Evolutionary conservation across 2,888 invertebrate species (phyloP).

Genomic region (Dexiosoma caninum): DNA sequence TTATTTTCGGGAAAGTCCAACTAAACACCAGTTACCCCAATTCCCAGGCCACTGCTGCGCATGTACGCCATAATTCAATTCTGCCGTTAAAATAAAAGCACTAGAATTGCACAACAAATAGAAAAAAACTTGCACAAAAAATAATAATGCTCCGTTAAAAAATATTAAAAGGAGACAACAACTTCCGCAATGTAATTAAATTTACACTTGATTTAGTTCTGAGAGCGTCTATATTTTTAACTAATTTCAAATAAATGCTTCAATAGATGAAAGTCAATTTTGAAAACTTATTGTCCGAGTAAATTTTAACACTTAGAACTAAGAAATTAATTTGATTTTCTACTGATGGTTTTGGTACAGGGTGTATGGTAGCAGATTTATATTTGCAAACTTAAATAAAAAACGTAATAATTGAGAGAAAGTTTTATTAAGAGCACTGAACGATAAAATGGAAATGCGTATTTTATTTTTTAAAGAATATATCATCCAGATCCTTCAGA

Average conservation of each 20-base stretch:
- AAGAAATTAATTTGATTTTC: too few species aligned
- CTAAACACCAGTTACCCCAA: slow-evolving; percentile 77
- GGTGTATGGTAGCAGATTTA: too few species aligned
- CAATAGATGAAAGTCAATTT: background rate
- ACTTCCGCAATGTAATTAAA: background rate
- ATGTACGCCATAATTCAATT: slow-evolving; percentile 22
- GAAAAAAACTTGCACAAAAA: background rate
- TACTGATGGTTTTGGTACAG: too few species aligned
- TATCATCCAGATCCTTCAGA: too few species aligned
- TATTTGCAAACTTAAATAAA: too few species aligned
- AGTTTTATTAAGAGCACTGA: too few species aligned
- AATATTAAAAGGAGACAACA: slow-evolving; percentile 35
- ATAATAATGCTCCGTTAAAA: slow-evolving; percentile 33
- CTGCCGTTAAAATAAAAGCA: slow-evolving; percentile 5
- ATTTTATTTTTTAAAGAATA: too few species aligned
- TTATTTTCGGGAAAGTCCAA: slow-evolving; percentile 75
- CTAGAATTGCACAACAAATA: slow-evolving; percentile 4
- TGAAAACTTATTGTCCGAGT: background rate
- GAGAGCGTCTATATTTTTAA: background rate
- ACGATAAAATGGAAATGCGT: too few species aligned
- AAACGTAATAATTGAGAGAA: too few species aligned
- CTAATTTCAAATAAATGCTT: background rate
- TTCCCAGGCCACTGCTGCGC: slow-evolving; percentile 70
- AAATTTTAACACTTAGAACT: too few species aligned
- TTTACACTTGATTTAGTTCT: slow-evolving; percentile 2